Evolutionary conservation across 2,888 invertebrate genomes (phyloP).

Genomic region (Aspidiotus destructor): DNA sequence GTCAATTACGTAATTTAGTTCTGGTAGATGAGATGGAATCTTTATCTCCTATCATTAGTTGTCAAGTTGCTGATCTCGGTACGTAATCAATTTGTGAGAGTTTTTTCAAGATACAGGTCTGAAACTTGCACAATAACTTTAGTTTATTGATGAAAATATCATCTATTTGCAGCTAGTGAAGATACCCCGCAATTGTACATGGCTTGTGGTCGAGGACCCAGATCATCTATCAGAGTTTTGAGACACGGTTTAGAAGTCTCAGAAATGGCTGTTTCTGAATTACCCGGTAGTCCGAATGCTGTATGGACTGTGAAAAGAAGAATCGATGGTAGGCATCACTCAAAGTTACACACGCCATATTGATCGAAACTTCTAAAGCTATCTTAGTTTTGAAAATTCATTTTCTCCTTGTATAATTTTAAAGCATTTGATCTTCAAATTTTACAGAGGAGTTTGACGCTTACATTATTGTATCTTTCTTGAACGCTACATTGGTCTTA

Average conservation of each 20-base stretch:
- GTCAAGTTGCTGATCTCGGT: constrained; percentile 74
- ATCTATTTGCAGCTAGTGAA: constrained; percentile 63
- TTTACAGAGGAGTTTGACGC: constrained; percentile 95
- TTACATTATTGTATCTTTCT: constrained; percentile 99
- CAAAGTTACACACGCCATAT: neutral
- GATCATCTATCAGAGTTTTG: constrained; percentile 84
- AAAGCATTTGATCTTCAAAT: constrained; percentile 40
- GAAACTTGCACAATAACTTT: neutral
- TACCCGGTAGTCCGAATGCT: constrained; percentile 99
- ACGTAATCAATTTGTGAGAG: constrained; percentile 30
- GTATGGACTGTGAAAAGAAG: constrained; percentile 98
- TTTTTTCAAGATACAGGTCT: neutral
- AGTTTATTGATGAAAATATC: too few species aligned
- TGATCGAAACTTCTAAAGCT: neutral
- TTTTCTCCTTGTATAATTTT: constrained; percentile 13
- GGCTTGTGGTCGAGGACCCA: constrained; percentile 88
- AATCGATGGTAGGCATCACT: constrained; percentile 74
- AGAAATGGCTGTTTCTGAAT: constrained; percentile 98
- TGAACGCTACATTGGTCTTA: constrained; percentile 93
- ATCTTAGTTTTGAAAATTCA: too few species aligned
- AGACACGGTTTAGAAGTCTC: constrained; percentile 96
- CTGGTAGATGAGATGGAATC: constrained; percentile 96
- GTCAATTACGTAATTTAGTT: constrained; percentile 85
- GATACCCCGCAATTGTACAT: constrained; percentile 97
- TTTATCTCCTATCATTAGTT: constrained; percentile 77